phyloP scores from a whole-genome alignment of 2,888 invertebrate genomes.

The Lissocephala sabroskyi region DNA sequence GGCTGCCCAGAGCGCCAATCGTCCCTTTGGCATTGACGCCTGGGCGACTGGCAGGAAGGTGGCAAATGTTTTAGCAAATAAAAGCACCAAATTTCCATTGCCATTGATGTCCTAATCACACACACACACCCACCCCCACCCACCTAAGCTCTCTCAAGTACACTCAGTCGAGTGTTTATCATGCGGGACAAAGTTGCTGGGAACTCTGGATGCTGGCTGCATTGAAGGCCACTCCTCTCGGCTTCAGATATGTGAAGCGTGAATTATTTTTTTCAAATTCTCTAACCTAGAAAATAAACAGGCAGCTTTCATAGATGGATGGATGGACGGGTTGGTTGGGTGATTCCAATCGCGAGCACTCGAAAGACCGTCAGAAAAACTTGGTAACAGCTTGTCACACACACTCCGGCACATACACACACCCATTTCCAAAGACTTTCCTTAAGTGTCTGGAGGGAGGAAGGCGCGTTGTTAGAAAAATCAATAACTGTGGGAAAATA shows the following conservation, averaged over 20 bases:
- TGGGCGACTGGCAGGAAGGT: conserved; percentile 13
- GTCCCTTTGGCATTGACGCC: background rate
- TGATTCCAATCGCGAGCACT: conserved; percentile 35
- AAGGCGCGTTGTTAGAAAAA: no score
- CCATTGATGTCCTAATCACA: conserved; percentile 43
- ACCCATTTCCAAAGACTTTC: conserved; percentile 10
- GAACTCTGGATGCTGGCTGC: conserved; percentile 9
- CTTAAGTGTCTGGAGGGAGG: conserved; percentile 16
- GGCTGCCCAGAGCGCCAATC: conserved; percentile 2
- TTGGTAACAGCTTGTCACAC: conserved; percentile 36
- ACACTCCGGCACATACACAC: no score
- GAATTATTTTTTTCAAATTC: no score
- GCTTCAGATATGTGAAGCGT: conserved; percentile 11
- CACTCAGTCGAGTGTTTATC: conserved; percentile 37
- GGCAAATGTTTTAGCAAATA: conserved; percentile 20
- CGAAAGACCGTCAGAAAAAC: conserved; percentile 32
- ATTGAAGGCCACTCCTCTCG: conserved; percentile 28
- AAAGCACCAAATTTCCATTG: conserved; percentile 20
- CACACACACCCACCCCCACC: conserved; percentile 5
- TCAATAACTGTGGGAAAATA: background rate
- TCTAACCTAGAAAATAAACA: no score
- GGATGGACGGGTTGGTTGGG: no score
- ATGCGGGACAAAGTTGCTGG: conserved; percentile 20
- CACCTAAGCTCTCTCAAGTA: no score
- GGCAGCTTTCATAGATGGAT: no score